Conservation (phyloP, 53 echinoderm and acorn worm species). For the Arbacia lixula region DNA sequence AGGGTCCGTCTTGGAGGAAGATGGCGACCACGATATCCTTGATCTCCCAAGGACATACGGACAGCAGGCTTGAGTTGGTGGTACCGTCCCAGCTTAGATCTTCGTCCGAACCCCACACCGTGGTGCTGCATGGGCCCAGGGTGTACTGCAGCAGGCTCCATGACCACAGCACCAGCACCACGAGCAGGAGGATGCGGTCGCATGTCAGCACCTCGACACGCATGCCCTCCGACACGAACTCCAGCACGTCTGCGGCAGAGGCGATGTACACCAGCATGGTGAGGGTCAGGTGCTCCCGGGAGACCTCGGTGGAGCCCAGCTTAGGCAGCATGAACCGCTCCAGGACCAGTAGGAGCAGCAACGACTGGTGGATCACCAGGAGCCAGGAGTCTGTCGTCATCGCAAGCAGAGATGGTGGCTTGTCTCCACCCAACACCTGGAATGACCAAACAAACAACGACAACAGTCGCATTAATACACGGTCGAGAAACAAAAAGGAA, state of each 20-base stretch:
- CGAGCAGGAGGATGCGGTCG: slow-evolving; percentile 37
- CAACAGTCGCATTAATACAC: no score
- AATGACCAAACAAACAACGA: no score
- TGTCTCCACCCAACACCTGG: slow-evolving; percentile 6
- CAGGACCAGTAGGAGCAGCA: slow-evolving; percentile 46
- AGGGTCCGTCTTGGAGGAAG: slow-evolving; percentile 50
- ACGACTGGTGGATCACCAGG: slow-evolving; percentile 42
- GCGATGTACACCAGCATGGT: slow-evolving; percentile 47
- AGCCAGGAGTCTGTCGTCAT: slow-evolving; percentile 53
- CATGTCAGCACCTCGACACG: slow-evolving; percentile 26
- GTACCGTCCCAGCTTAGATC: slow-evolving; percentile 55
- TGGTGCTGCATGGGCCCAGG: slow-evolving; percentile 42
- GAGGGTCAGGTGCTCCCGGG: slow-evolving; percentile 41
- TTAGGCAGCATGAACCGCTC: slow-evolving; percentile 52
- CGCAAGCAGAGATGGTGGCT: slow-evolving; percentile 28
- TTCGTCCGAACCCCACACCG: slow-evolving; percentile 20
- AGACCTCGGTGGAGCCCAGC: slow-evolving; percentile 45
- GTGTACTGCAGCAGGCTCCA: slow-evolving; percentile 56
- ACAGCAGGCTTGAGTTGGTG: slow-evolving; percentile 13
- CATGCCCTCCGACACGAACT: slow-evolving; percentile 51
- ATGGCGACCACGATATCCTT: slow-evolving; percentile 53
- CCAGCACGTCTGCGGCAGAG: slow-evolving; percentile 42
- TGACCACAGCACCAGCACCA: slow-evolving; percentile 43
- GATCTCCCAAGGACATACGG: slow-evolving; percentile 45
- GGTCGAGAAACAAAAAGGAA: no score